Evolutionary conservation across 2,797 vertebrate genomes (phyloP), one percentile per base, ranked within the genome.

Genomic region (Phataginus tricuspis): DNA sequence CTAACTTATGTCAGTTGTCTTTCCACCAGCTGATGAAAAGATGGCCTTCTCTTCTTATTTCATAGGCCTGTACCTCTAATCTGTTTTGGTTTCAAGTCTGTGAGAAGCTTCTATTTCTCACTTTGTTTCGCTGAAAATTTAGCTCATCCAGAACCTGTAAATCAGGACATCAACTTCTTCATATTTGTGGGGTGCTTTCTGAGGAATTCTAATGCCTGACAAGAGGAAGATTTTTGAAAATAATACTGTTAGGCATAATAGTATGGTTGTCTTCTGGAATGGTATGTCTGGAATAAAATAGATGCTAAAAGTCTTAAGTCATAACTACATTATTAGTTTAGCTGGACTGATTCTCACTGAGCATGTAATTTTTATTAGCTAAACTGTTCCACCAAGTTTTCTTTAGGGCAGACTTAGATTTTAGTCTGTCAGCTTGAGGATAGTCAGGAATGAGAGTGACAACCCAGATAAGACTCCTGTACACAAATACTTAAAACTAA

Each of bases 301-400:
- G 39, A 66, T 4, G 10, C 1, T 2, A 21, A 57, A 63, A 78
- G 34, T 83, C 63, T 80, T 88, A 68, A 53, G 34, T 34, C 16
- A 13, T 15, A 13, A 29, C 29, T 39, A 14, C 4, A 9, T 72
- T 51, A 61, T 85, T 59, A 49, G 45, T 57, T 92, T 85, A 51
- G 27, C 13, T 83, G 21, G 23, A 37, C 18, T 27, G 21, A 42
- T 9, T 84, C 80, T 91, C 42, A 71, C 1, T 53, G 63, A n/a
- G 4, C 23, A 15, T 57, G 29, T n/a, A 3, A 29, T 86, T 59
- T 19, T 79, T 71, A 45, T 45, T 31, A 89, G 49, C 14, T 51
- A 90, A 80, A 86, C 37, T 59, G 18, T 87, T 92, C 15, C 31
- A 80, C 53, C 12, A 86, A 27, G 45, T 95, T 86, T 88, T 92